Conservation (phyloP, 2,797 vertebrate species). For the Siniperca obscura region DNA sequence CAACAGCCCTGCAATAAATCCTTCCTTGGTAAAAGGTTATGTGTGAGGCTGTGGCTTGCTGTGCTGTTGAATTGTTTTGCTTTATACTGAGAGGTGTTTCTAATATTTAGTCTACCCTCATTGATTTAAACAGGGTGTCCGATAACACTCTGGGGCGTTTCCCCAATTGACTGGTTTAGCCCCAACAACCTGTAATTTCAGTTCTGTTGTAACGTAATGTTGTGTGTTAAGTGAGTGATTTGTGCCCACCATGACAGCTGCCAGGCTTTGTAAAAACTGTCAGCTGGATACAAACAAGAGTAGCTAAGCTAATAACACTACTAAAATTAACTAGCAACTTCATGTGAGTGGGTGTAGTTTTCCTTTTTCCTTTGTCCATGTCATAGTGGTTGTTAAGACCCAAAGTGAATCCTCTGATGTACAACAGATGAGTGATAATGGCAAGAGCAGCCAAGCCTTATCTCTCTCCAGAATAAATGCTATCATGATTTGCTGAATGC, state of each 20-base stretch:
- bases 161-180: too few species aligned
- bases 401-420: conserved; percentile 34
- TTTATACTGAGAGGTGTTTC: too few species aligned
- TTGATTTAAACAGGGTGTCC: too few species aligned
- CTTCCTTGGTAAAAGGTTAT: too few species aligned
- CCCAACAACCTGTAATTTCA: too few species aligned
- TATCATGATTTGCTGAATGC: conserved; percentile 16
- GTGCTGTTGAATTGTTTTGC: too few species aligned
- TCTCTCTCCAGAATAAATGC: conserved; percentile 26
- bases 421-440: conserved; percentile 46
- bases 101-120: too few species aligned
- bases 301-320: conserved; percentile 3
- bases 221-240: too few species aligned
- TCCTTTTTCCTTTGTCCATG: conserved; percentile 12
- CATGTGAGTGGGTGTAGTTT: conserved; percentile 1
- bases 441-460: background rate
- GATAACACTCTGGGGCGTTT: too few species aligned
- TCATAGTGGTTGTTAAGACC: conserved; percentile 25
- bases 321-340: conserved; percentile 6
- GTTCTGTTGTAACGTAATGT: too few species aligned
- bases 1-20: too few species aligned
- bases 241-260: background rate
- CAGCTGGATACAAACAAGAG: background rate
- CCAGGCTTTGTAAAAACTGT: background rate
- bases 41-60: too few species aligned